These are phyloP conservation scores for Phragmatobia fuliginosa DNA, from an alignment of 2,888 invertebrate species.

Conservation along the genomic window DNA sequence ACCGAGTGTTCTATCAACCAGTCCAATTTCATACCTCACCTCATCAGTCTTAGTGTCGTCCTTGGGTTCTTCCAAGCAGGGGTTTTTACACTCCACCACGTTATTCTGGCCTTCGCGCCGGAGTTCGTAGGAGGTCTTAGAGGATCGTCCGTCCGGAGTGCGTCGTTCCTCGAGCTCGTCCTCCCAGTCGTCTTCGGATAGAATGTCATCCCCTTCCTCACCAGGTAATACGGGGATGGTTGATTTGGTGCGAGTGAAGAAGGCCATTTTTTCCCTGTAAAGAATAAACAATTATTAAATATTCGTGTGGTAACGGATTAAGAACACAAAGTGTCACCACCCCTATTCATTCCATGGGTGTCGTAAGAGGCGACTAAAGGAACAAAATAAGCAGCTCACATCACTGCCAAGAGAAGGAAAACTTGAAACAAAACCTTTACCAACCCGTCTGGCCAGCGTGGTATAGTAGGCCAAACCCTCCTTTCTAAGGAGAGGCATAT, in stretches of 20 bases:
- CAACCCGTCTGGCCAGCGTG: too few species aligned
- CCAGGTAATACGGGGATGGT: conserved; percentile 92
- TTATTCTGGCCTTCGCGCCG: conserved; percentile 51
- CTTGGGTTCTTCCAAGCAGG: conserved; percentile 65
- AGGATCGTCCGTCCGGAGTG: conserved; percentile 81
- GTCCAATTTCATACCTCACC: conserved; percentile 90
- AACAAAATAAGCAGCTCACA: too few species aligned
- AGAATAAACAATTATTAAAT: not conserved
- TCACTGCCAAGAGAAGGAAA: too few species aligned
- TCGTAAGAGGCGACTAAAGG: too few species aligned
- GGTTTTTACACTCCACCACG: conserved; percentile 77
- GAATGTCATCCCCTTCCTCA: conserved; percentile 84
- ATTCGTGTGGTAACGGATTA: too few species aligned
- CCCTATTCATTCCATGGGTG: too few species aligned
- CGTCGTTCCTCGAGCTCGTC: conserved; percentile 76
- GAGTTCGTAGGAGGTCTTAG: conserved; percentile 79
- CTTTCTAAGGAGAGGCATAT: too few species aligned
- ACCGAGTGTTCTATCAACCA: conserved; percentile 93
- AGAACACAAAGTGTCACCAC: too few species aligned
- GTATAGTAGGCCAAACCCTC: too few species aligned
- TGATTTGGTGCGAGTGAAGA: conserved; percentile 94
- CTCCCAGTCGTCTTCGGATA: conserved; percentile 83
- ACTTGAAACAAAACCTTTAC: too few species aligned
- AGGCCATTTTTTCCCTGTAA: conserved; percentile 97
- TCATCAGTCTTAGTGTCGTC: conserved; percentile 80